These are phyloP conservation scores for Cryptocephalus primarius DNA, from an alignment of 2,888 invertebrate genomes.

Conservation along the genomic window DNA sequence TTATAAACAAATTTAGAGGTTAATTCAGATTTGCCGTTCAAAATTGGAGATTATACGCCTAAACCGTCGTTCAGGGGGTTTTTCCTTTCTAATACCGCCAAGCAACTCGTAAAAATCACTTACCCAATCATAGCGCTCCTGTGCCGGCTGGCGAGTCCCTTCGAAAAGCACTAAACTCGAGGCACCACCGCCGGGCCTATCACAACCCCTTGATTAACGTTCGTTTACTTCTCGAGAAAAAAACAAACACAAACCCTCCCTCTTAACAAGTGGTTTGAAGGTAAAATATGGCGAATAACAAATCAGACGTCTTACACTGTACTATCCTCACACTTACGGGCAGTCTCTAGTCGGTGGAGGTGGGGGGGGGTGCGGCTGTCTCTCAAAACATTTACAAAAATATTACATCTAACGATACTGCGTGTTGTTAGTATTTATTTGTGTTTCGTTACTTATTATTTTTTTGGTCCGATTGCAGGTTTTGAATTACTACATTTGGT, in stretches of 20 bases:
- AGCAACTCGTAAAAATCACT: conserved; percentile 10
- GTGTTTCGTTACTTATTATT: conserved; percentile 1
- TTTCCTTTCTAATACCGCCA: no score
- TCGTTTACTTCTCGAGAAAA: no score
- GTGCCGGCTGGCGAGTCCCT: background rate
- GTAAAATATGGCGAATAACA: conserved; percentile 33
- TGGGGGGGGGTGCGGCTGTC: no score
- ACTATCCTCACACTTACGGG: no score
- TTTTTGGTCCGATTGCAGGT: conserved; percentile 33
- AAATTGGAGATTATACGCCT: no score
- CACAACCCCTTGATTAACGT: no score
- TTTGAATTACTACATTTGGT: conserved; percentile 32
- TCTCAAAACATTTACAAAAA: conserved; percentile 31
- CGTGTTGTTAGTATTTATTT: conserved; percentile 28
- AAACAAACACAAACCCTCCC: conserved; percentile 7
- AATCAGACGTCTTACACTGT: conserved; percentile 23
- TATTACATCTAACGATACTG: conserved; percentile 20
- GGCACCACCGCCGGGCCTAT: no score
- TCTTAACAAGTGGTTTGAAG: conserved; percentile 38
- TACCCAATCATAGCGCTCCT: conserved; percentile 26
- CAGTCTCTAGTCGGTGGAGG: no score
- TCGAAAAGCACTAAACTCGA: no score
- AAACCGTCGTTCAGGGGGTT: no score
- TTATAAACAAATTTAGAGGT: no score
- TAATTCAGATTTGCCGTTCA: no score